Percentiles rank a stretch among this genome's conserved stretches.
Conservation (phyloP, 2,113 vertebrate genomes). For the Gavialis gangeticus region DNA sequence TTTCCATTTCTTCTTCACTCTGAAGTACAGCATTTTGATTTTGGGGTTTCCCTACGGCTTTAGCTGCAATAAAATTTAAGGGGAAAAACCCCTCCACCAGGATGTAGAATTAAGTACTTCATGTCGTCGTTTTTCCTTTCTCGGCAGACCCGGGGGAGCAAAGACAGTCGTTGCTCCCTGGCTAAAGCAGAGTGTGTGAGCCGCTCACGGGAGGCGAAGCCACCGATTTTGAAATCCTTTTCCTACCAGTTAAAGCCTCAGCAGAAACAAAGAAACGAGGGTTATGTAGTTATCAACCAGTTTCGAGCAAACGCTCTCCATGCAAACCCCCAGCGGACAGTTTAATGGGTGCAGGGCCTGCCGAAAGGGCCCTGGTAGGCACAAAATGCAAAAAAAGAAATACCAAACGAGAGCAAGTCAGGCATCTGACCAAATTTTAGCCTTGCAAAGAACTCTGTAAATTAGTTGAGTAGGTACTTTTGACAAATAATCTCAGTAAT, state of each 20-base stretch:
- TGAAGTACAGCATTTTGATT: neutral
- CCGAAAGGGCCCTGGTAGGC: slow-evolving; percentile 33
- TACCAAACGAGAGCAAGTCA: neutral
- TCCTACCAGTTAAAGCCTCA: neutral
- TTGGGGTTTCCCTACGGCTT: neutral
- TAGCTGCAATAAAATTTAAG: too few species aligned
- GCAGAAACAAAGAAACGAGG: neutral
- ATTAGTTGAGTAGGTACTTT: neutral
- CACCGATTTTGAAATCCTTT: neutral
- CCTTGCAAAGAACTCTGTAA: neutral
- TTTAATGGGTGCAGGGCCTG: slow-evolving; percentile 15
- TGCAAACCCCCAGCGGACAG: slow-evolving; percentile 28
- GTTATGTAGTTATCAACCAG: neutral
- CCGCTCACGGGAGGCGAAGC: neutral
- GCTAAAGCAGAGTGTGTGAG: neutral
- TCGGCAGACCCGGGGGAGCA: neutral
- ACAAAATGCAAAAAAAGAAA: slow-evolving; percentile 23
- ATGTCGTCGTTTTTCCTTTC: neutral
- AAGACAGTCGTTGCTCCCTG: neutral
- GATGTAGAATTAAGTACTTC: neutral
- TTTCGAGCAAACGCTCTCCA: neutral
- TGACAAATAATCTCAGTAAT: neutral
- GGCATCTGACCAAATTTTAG: rapidly evolving
- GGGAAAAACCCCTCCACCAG: too few species aligned
- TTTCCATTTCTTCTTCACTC: neutral